Conservation (phyloP, 2,888 invertebrate species). For the Trichacis sp. region DNA sequence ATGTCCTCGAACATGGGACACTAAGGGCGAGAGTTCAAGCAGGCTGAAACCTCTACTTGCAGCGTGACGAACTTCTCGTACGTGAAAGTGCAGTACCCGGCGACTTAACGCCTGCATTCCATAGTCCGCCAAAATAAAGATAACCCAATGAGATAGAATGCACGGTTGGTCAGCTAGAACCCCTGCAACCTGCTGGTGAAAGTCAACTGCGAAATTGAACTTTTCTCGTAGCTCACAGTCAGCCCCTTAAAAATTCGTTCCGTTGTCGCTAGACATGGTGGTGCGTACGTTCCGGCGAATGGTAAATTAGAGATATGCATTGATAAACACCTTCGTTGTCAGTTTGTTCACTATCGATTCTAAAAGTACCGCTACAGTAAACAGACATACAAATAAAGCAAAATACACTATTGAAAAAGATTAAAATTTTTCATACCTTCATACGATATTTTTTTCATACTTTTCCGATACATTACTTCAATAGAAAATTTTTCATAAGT, state of each 20-base stretch:
- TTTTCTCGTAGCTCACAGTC: slow-evolving; percentile 13
- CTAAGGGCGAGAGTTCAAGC: slow-evolving; percentile 17
- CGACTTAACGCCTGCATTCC: slow-evolving; percentile 12
- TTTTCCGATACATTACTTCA: too few species aligned
- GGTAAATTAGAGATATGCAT: too few species aligned
- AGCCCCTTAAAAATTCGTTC: slow-evolving; percentile 13
- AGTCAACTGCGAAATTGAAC: slow-evolving; percentile 16
- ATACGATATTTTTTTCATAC: too few species aligned
- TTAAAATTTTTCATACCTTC: too few species aligned
- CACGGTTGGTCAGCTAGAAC: slow-evolving; percentile 12
- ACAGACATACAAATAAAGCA: too few species aligned
- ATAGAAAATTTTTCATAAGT: too few species aligned
- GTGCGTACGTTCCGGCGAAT: background rate
- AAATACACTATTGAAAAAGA: too few species aligned
- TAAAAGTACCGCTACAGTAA: too few species aligned
- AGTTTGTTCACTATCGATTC: too few species aligned
- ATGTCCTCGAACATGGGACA: background rate
- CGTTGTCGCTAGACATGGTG: slow-evolving; percentile 12
- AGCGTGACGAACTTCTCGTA: slow-evolving; percentile 18
- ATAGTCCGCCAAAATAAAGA: slow-evolving; percentile 11
- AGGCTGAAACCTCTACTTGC: slow-evolving; percentile 11
- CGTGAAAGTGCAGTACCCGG: slow-evolving; percentile 10
- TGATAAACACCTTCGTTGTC: too few species aligned
- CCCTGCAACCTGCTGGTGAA: slow-evolving; percentile 1
- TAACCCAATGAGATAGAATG: slow-evolving; percentile 6